Conservation (phyloP, 2,797 vertebrate species). For the Gadopsis bispinosus region DNA sequence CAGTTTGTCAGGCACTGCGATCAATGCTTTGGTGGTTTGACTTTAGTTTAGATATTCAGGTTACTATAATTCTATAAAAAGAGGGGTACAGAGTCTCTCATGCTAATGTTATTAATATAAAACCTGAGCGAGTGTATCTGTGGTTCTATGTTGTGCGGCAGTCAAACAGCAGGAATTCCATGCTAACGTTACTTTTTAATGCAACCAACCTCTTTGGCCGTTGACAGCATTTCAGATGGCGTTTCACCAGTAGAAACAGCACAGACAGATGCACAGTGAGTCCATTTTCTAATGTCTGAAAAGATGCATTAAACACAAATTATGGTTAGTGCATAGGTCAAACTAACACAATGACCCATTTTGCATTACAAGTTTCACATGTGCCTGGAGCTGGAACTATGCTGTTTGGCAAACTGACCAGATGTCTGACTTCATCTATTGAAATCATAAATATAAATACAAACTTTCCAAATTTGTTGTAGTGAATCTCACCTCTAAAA, state of each 20-base stretch:
- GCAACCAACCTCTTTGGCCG: constrained; percentile 40
- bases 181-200: no score
- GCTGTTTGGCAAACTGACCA: no score
- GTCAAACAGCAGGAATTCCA: no score
- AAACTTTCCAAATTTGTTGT: not conserved
- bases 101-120: no score
- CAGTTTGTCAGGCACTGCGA: no score
- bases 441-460: not conserved
- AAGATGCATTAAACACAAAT: not conserved
- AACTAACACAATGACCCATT: not conserved
- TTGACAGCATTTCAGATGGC: not conserved
- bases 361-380: not conserved
- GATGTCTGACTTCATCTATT: not conserved
- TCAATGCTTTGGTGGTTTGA: no score
- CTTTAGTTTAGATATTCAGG: no score
- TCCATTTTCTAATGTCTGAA: constrained; percentile 41
- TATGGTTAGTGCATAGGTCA: not conserved
- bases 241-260: constrained; percentile 5
- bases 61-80: no score
- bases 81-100: no score
- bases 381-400: no score
- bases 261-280: not conserved
- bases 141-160: no score
- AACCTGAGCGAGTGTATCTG: no score
- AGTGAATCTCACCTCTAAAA: constrained; percentile 19